These are phyloP conservation scores for Oeneis ivallda DNA, from an alignment of 2,888 invertebrate genomes.

Conservation along the genomic window DNA sequence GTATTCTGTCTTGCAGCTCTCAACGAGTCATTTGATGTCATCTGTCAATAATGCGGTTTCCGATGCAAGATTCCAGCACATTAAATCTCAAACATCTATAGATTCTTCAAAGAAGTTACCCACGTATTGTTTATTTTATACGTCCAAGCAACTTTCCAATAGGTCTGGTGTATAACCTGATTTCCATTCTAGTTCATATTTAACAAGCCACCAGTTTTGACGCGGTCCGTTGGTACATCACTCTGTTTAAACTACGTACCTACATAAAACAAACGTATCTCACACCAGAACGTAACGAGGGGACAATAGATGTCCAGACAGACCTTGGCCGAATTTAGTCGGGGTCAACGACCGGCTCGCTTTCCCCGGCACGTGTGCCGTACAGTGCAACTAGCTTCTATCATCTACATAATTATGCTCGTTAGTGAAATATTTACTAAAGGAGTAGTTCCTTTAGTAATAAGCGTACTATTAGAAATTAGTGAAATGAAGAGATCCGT, in stretches of 20 bases:
- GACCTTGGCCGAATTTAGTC: constrained; percentile 77
- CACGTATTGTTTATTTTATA: no score
- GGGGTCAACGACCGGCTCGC: constrained; percentile 67
- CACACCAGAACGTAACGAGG: constrained; percentile 20
- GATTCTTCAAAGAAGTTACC: no score
- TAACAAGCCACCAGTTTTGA: not conserved
- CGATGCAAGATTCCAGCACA: no score
- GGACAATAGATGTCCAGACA: constrained; percentile 44
- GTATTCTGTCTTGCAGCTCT: no score
- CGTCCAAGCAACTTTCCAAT: no score
- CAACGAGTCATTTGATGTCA: no score
- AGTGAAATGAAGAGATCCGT: no score
- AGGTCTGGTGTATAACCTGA: not conserved
- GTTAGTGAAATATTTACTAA: constrained; percentile 11
- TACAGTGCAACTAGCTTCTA: constrained; percentile 39
- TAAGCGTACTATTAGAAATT: no score
- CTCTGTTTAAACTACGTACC: constrained; percentile 1
- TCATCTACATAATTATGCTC: not conserved
- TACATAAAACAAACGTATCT: constrained; percentile 16
- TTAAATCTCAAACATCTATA: no score
- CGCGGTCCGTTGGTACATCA: not conserved
- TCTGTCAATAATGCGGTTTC: no score
- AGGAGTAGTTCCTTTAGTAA: no score
- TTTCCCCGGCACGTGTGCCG: constrained; percentile 67
- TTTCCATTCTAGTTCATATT: not conserved